Base-by-base conservation (phyloP, 1,140 invertebrate species). In the Trigoniulus corallinus region DNA sequence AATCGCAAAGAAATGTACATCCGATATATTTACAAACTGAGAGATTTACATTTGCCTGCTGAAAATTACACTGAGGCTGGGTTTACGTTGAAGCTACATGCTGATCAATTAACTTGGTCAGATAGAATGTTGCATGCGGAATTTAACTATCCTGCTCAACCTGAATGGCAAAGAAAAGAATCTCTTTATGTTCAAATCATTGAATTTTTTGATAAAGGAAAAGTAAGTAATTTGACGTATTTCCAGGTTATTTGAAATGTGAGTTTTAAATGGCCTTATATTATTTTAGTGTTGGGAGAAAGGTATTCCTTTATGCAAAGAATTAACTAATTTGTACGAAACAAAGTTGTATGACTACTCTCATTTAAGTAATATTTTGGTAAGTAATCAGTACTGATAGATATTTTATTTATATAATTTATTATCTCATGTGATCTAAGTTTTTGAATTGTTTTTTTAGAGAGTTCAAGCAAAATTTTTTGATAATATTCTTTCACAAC, bases 31-130 rank as follows among this genome's bases (percentile, higher is more conserved):
- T 93, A 97, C 68, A 96, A 96, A 65, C 69, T 98, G 15, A 89
- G 93, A 64, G 87, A 93, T 62, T 72, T 98, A 12, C 93, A 98
- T 65, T 69, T 93, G 7, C 81, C 82, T 24, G 87, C 88, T 21
- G 91, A 94, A 52, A 98, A 97, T 65, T 94, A 81, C 59, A 87
- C 91, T 0, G 94, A 98, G 71, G 93, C 93, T 22, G 93, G 88
- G 1, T 92, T 89, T 58, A 97, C 93, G 0, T 76, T 98, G 54
- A 82, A 93, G 66, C 65, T 95, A 1, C 94, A 98, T 63, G 87
- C 91, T 0, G 84, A 89, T 64, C 84, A 89, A 57, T 69, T 97
- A 23, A 77, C 78, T 54, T 97, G 92, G 89, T 79, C 78, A 41
- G 80, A 80, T 48, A 79, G 80, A 25, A 66, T 73, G 1, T 63